A percentile compares a stretch with the other conserved stretches of the same genome.
phyloP scores from a whole-genome alignment of 2,797 vertebrate genomes.

The Myotis planiceps region DNA sequence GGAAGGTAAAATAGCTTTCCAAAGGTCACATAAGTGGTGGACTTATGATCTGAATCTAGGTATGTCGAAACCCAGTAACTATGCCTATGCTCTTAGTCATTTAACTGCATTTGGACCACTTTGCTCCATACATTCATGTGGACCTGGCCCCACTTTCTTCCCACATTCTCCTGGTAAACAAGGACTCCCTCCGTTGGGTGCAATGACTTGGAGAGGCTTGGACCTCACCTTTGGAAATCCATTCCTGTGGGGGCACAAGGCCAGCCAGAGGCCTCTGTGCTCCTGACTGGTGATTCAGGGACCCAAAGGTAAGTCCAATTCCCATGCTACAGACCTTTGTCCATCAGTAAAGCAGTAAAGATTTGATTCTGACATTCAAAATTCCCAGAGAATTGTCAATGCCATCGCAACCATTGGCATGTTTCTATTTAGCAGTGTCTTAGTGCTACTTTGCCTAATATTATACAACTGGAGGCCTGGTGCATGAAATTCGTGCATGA shows the following conservation, averaged over 20 bases:
- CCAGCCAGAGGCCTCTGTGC: not conserved
- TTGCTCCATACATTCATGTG: not conserved
- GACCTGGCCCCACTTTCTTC: not conserved
- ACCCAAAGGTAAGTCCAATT: not conserved
- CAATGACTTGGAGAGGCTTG: not conserved
- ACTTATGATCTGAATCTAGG: not conserved
- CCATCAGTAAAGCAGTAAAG: not conserved
- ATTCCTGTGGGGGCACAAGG: not conserved
- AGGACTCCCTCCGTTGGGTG: not conserved
- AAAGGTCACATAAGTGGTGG: not conserved
- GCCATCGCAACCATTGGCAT: accelerated
- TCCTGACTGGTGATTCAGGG: not conserved
- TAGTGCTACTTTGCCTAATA: not conserved
- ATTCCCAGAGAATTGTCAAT: not conserved
- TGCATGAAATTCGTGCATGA: too few species aligned
- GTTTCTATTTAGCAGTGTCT: not conserved
- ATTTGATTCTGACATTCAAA: not conserved
- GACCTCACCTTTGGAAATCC: not conserved
- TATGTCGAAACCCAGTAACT: not conserved
- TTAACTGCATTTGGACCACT: not conserved
- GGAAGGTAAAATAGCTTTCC: not conserved
- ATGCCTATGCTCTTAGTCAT: not conserved
- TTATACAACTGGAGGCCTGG: not conserved
- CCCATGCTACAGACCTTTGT: too few species aligned
- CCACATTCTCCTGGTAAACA: not conserved